phyloP scores from a whole-genome alignment of 2,797 vertebrate species.

The Aplochiton taeniatus region DNA sequence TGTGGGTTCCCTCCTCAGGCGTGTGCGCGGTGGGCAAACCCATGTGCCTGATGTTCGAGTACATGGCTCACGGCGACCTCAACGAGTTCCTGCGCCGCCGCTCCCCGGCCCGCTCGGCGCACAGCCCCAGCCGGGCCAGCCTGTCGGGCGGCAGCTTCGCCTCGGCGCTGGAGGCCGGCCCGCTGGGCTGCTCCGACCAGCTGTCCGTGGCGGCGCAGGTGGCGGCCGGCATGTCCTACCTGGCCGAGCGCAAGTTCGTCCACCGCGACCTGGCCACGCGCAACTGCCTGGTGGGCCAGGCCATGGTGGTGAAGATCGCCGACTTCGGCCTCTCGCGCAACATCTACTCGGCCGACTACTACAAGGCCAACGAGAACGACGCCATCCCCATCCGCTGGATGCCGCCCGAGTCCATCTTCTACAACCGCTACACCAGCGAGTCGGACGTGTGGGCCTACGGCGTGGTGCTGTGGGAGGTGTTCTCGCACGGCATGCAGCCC shows the following conservation, averaged over 20 bases:
- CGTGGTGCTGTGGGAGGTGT: constrained; percentile 97
- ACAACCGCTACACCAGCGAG: constrained; percentile 96
- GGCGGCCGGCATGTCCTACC: constrained; percentile 93
- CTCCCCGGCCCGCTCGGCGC: constrained; percentile 76
- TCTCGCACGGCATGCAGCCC: constrained; percentile 96
- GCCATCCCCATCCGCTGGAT: constrained; percentile 99
- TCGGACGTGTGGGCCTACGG: constrained; percentile 98
- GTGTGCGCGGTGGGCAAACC: constrained; percentile 98
- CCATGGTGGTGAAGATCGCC: constrained; percentile 95
- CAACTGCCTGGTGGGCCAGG: constrained; percentile 93
- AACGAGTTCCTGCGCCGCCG: constrained; percentile 91
- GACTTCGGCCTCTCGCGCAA: constrained; percentile 97
- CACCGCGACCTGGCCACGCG: constrained; percentile 96
- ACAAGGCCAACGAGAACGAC: constrained; percentile 96
- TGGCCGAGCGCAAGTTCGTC: constrained; percentile 96
- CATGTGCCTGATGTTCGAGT: constrained; percentile 97
- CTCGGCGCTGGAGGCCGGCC: constrained; percentile 67
- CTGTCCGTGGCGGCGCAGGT: background rate
- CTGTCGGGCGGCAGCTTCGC: constrained; percentile 66
- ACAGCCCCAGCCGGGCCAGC: constrained; percentile 73
- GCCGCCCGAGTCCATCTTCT: constrained; percentile 98
- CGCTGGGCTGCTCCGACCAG: constrained; percentile 70
- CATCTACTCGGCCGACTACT: constrained; percentile 98
- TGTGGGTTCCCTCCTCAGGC: constrained; percentile 68
- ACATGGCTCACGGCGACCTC: constrained; percentile 95